Percentiles rank a stretch among this genome's conserved stretches.
Conservation (phyloP, 1,140 invertebrate genomes). For the Eriocheir sinensis region DNA sequence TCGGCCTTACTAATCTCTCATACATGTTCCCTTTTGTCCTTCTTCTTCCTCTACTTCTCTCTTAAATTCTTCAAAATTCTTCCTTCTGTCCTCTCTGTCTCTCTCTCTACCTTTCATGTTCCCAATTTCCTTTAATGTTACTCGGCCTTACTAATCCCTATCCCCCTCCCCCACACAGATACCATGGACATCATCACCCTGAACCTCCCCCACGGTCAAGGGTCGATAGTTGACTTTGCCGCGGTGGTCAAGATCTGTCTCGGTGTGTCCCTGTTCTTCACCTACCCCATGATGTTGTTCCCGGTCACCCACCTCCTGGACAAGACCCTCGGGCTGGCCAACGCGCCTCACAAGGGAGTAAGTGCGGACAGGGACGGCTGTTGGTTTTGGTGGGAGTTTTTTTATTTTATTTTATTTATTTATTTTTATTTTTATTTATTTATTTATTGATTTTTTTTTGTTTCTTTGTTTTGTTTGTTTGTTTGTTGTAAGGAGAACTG, state of each 20-base stretch:
- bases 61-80: neutral
- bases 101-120: neutral
- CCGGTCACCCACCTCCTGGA: slow-evolving; percentile 82
- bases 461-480: too few species aligned
- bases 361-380: slow-evolving; percentile 79
- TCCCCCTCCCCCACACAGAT: slow-evolving; percentile 78
- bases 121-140: too few species aligned
- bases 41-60: neutral
- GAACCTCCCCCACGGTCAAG: slow-evolving; percentile 82
- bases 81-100: neutral
- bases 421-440: too few species aligned
- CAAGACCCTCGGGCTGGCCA: slow-evolving; percentile 80
- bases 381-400: too few species aligned
- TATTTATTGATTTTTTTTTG: too few species aligned
- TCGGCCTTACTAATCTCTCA: too few species aligned
- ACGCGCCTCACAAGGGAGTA: slow-evolving; percentile 81
- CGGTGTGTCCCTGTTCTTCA: slow-evolving; percentile 83
- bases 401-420: too few species aligned
- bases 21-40: neutral
- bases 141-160: neutral
- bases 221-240: slow-evolving; percentile 82
- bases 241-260: slow-evolving; percentile 82
- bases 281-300: slow-evolving; percentile 84
- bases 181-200: slow-evolving; percentile 83
- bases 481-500: too few species aligned